Evolutionary conservation across 2,113 vertebrate species (phyloP), one percentile per base, ranked within the genome.

Genomic region (Percopsis transmontana): DNA sequence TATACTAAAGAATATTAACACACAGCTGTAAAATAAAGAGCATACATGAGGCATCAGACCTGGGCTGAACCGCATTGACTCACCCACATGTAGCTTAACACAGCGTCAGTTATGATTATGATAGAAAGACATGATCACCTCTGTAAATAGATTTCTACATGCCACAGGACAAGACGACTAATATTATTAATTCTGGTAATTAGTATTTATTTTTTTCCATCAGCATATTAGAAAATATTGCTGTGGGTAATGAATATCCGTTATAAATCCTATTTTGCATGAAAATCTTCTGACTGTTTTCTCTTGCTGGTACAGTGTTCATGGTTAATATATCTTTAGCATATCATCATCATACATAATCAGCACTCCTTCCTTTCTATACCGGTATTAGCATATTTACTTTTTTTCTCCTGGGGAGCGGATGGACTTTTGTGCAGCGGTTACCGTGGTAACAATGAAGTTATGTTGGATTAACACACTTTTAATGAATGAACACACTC

Each of bases 201-300:
- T 18, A 51, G 55, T 55, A 52, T 69, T 5, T 21, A 48, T 48
- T 63, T 24, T 54, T 41, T 45, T 24, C 38, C 15, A 61, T 66
- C 47, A 56, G 7, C 40, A 20, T 23, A 2, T 12, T 11, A 1
- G 54, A n/a, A 27, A 23, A 24, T 3, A 40, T 52, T 15, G 10
- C n/a, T 7, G 0, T 2, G 16, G 16, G 19, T 61, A 41, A 75
- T 54, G 2, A 47, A 54, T 65, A 62, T 57, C n/a, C n/a, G n/a
- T n/a, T n/a, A n/a, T n/a, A n/a, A n/a, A n/a, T n/a, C n/a, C n/a
- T n/a, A n/a, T n/a, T n/a, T n/a, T n/a, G n/a, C n/a, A n/a, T n/a
- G 27, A 4, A 33, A 7, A 33, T 7, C 8, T 33, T 33, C 27
- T 33, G 5, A 33, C 5, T 33, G 27, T 33, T 33, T 33, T 33